A percentile compares a stretch with the other conserved stretches of the same genome.
phyloP scores from a whole-genome alignment of 2,888 invertebrate species.

The Rotaria sp. region DNA sequence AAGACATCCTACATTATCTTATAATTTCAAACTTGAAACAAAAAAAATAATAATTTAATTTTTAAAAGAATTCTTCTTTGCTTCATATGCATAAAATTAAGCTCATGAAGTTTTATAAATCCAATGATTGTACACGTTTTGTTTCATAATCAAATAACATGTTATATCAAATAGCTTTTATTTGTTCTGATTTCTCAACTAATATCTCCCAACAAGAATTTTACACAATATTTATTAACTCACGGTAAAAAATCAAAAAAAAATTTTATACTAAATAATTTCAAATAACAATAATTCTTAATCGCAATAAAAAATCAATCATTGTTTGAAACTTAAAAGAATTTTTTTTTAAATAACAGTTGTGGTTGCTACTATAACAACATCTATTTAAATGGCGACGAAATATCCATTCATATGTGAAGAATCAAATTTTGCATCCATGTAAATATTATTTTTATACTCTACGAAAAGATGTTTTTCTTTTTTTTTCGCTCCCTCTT shows the following conservation, averaged over 20 bases:
- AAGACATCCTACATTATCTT: background rate
- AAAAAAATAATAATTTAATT: too few species aligned
- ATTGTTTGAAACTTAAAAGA: background rate
- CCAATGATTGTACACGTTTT: too few species aligned
- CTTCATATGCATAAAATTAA: too few species aligned
- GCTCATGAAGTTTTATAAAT: too few species aligned
- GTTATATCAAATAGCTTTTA: too few species aligned
- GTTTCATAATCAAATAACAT: too few species aligned
- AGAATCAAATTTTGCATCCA: background rate
- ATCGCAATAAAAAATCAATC: background rate
- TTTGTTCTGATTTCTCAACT: too few species aligned
- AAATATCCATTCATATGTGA: background rate
- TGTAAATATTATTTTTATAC: conserved; percentile 22
- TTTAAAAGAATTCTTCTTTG: too few species aligned
- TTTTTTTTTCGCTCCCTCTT: background rate
- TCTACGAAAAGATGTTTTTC: background rate
- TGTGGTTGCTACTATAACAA: conserved; percentile 10
- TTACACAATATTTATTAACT: too few species aligned
- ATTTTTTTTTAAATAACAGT: background rate
- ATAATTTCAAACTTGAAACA: too few species aligned
- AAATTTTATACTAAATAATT: background rate
- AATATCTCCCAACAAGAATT: too few species aligned
- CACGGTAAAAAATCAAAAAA: background rate
- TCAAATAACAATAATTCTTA: background rate
- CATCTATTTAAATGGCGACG: background rate